A percentile compares a stretch with the other conserved stretches of the same genome.
Evolutionary conservation across 2,113 vertebrate genomes (phyloP).

Genomic region (Prunella himalayana): DNA sequence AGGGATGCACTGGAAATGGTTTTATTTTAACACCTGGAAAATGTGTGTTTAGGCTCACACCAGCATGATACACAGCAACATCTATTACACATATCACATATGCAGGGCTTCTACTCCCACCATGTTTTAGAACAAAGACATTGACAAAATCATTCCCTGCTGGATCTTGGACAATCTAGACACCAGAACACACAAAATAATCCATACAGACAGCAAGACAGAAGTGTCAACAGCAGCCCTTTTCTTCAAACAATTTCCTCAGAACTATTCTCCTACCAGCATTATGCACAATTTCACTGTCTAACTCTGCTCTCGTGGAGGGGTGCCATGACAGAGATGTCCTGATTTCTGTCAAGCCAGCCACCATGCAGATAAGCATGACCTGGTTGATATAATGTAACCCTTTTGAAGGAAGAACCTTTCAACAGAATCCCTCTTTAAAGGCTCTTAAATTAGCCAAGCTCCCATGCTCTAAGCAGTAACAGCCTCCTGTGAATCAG

Average conservation of each 20-base stretch:
- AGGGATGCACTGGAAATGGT: not conserved
- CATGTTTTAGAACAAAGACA: not conserved
- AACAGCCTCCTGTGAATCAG: not conserved
- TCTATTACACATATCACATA: not conserved
- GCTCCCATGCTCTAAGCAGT: not conserved
- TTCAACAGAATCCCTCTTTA: not conserved
- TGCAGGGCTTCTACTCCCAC: not conserved
- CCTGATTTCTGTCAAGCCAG: not conserved
- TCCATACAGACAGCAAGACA: not conserved
- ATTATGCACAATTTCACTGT: not conserved
- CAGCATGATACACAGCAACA: not conserved
- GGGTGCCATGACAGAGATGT: not conserved
- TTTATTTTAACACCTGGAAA: not conserved
- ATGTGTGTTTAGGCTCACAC: not conserved
- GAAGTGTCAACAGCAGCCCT: not conserved
- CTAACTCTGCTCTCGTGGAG: not conserved
- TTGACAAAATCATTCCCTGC: not conserved
- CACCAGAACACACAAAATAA: not conserved
- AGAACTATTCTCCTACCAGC: not conserved
- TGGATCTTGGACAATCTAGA: not conserved
- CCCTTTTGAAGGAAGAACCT: not conserved
- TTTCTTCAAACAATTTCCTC: not conserved
- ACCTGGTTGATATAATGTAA: fast-evolving
- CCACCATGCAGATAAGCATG: not conserved
- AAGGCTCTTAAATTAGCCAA: not conserved